Evolutionary conservation across 2,888 invertebrate genomes (phyloP).

Genomic region (Pecten maximus): DNA sequence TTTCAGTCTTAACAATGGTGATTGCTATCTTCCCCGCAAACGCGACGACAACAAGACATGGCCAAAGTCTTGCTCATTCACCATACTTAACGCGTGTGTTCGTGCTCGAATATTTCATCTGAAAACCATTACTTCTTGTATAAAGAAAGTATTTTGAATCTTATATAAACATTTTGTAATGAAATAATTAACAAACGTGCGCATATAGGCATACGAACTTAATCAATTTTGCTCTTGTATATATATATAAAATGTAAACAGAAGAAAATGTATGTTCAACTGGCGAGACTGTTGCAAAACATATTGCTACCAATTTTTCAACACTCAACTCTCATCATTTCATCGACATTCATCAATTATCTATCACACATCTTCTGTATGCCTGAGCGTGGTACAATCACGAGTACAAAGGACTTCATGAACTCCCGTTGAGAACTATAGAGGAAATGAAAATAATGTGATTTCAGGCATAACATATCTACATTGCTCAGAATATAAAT

Average conservation of each 20-base stretch:
- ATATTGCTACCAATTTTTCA: not conserved
- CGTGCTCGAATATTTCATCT: too few relatives aligned
- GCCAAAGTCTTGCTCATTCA: too few relatives aligned
- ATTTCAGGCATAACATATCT: conserved; percentile 20
- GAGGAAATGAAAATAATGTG: conserved; percentile 9
- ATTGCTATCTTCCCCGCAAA: too few relatives aligned
- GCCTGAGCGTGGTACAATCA: not conserved
- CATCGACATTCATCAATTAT: not conserved
- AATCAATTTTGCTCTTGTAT: too few relatives aligned
- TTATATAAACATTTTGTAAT: too few relatives aligned
- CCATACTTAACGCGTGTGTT: too few relatives aligned
- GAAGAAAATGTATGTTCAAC: not conserved
- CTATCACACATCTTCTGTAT: not conserved
- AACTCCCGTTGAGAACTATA: not conserved
- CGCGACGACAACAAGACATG: too few relatives aligned
- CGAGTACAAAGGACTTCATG: not conserved
- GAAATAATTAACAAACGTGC: too few relatives aligned
- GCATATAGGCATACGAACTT: too few relatives aligned
- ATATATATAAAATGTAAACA: not conserved
- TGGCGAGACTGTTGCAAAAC: not conserved
- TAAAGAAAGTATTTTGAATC: too few relatives aligned
- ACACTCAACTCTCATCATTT: not conserved
- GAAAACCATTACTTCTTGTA: too few relatives aligned
- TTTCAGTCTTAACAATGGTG: too few relatives aligned
- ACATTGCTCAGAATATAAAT: conserved; percentile 16